Conservation (phyloP, 2,113 vertebrate species). For the Dasyornis broadbenti region DNA sequence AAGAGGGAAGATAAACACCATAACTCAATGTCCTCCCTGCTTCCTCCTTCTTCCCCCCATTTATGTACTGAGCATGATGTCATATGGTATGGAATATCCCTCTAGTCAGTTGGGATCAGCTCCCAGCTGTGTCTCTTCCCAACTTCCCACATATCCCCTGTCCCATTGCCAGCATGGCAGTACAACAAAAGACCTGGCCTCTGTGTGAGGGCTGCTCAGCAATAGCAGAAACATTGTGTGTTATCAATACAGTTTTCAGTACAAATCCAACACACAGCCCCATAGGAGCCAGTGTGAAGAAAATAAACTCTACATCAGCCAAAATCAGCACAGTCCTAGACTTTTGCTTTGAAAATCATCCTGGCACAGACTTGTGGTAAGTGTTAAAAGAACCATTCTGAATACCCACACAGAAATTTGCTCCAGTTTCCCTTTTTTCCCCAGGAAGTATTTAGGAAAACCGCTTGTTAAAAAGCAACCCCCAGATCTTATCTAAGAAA, state of each 20-base stretch:
- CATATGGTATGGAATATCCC: not conserved
- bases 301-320: not conserved
- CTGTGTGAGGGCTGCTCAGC: not conserved
- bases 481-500: not conserved
- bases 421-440: not conserved
- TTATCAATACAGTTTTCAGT: not conserved
- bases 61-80: not conserved
- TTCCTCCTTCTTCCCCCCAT: not conserved
- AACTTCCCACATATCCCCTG: not conserved
- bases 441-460: not conserved
- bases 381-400: not conserved
- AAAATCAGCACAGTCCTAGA: not conserved
- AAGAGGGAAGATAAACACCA: not conserved
- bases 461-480: not conserved
- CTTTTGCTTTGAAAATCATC: not conserved
- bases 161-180: not conserved
- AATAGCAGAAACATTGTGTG: not conserved
- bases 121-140: not conserved
- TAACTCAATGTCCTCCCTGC: not conserved
- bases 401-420: not conserved
- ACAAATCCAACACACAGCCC: not conserved
- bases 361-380: not conserved
- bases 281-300: not conserved
- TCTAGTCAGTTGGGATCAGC: not conserved
- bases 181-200: not conserved